A percentile compares a stretch with the other conserved stretches of the same genome.
Conservation (phyloP, 2,797 vertebrate genomes). For the Holocentrus rufus region DNA sequence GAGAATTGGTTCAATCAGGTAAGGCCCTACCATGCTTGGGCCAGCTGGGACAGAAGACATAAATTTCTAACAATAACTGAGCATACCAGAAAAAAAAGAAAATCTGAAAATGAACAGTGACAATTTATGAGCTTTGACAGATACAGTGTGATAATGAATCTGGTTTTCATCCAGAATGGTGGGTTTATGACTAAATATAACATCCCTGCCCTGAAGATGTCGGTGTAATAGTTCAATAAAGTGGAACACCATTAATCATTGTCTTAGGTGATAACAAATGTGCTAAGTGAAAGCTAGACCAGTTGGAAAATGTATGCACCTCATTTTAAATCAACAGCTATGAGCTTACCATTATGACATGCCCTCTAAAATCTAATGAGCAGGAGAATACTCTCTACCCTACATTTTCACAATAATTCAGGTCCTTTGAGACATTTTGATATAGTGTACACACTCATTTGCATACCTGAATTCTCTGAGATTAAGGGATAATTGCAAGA, state of each 20-base stretch:
- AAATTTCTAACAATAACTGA: constrained; percentile 17
- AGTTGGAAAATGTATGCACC: constrained; percentile 47
- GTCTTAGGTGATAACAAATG: constrained; percentile 48
- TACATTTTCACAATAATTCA: constrained; percentile 15
- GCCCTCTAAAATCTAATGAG: constrained; percentile 16
- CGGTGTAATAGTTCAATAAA: constrained; percentile 53
- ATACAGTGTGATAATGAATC: constrained; percentile 47
- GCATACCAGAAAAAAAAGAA: constrained; percentile 17
- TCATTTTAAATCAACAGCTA: constrained; percentile 47
- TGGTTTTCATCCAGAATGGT: constrained; percentile 51
- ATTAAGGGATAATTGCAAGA: constrained; percentile 23
- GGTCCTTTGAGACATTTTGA: constrained; percentile 4
- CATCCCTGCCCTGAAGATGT: constrained; percentile 58
- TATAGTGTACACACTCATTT: constrained; percentile 26
- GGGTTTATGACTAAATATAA: constrained; percentile 59
- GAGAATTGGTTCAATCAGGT: constrained; percentile 6
- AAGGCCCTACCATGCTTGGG: constrained; percentile 14
- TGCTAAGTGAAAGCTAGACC: constrained; percentile 43
- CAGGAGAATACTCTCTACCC: constrained; percentile 7
- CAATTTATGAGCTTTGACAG: constrained; percentile 46
- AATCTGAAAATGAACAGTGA: neutral
- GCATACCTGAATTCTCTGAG: constrained; percentile 15
- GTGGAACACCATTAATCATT: constrained; percentile 63
- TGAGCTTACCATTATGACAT: constrained; percentile 46
- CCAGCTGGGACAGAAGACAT: constrained; percentile 1